Conservation (phyloP, 2,888 invertebrate species). For the Dryobota labecula region DNA sequence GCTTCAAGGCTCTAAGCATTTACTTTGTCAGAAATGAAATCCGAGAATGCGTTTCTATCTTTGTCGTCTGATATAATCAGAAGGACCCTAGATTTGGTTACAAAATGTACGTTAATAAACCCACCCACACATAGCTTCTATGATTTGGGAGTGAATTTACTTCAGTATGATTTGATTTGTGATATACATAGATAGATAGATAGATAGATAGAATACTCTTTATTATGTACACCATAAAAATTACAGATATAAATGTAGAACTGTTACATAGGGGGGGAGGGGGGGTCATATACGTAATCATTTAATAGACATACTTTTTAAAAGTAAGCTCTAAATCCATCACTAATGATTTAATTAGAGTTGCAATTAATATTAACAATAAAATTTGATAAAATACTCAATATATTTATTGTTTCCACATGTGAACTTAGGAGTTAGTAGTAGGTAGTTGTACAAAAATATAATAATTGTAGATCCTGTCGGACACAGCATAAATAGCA, state of each 20-base stretch:
- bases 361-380: background rate
- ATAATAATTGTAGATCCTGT: too few relatives aligned
- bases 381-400: background rate
- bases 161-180: constrained; percentile 42
- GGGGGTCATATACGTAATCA: too few relatives aligned
- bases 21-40: constrained; percentile 64
- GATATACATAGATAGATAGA: too few relatives aligned
- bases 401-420: too few relatives aligned
- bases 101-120: constrained; percentile 62
- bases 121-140: constrained; percentile 57
- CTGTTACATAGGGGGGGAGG: too few relatives aligned
- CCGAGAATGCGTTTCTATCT: constrained; percentile 65
- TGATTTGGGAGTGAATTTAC: constrained; percentile 49
- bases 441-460: too few relatives aligned
- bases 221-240: too few relatives aligned
- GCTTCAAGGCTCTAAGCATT: constrained; percentile 59
- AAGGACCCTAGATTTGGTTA: constrained; percentile 65
- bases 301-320: constrained; percentile 14
- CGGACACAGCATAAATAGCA: too few relatives aligned
- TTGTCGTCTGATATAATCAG: constrained; percentile 61
- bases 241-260: too few relatives aligned
- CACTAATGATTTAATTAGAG: background rate
- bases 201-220: too few relatives aligned
- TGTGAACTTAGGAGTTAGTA: too few relatives aligned
- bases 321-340: background rate